Evolutionary conservation across 2,888 invertebrate genomes (phyloP), one percentile per base, ranked within the genome.

Genomic region (Tribolium freemani): DNA sequence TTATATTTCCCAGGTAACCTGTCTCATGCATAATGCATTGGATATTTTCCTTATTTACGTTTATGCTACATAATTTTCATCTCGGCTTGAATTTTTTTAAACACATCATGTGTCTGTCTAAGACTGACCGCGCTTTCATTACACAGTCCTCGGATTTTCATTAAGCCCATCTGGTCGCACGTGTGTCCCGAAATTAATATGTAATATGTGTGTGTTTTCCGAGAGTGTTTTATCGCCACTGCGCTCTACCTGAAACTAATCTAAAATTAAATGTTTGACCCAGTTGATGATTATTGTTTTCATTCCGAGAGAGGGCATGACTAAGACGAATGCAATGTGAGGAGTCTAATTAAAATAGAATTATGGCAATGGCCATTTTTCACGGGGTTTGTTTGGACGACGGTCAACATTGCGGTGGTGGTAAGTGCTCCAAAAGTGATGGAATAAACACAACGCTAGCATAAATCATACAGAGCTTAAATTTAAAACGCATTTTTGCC

Each of bases 11-110:
- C 84, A 84, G 85, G 85, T 84, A 84, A 83, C 82, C 82, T 78
- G 79, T 80, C 79, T 86, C 84, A 86, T 86, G 84, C 83, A 85
- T 86, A 82, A 86, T 86, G 84, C 85, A 86, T 86, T 81, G 81
- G 83, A 83, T 84, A 85, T 85, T 86, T 85, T 84, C 84, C 84
- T 85, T 85, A 85, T 84, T 85, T 85, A 85, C 84, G 83, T 80
- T 85, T 83, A 84, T 81, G 82, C 57, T 82, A 84, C 83, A 84
- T 84, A 84, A 85, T 85, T 86, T 84, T 80, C 81, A 16, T 16
- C 16, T 16, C 77, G 77, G 16, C 1, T 1, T 16, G 16, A 16
- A 16, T 16, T 16, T 16, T 16, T 16, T 16, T 16, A 16, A 16
- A 16, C 16, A 16, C 16, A 16, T 2, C 16, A 38, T 38, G 38